Evolutionary conservation across 2,888 invertebrate genomes (phyloP), one percentile per base, ranked within the genome.

Genomic region (Caenorhabditis imperialis): DNA sequence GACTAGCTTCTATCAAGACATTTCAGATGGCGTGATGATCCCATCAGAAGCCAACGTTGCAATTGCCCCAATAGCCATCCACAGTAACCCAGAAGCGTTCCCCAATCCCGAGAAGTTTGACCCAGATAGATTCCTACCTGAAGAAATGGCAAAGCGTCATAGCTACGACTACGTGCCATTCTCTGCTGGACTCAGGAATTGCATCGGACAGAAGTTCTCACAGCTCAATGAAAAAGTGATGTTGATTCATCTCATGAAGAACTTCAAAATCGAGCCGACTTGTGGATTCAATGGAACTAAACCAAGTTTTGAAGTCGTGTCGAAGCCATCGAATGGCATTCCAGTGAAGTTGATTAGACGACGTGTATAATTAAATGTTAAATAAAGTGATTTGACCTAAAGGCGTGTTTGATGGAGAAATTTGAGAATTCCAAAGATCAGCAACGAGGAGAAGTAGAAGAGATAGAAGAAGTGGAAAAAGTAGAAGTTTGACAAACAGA

Each of bases 151-250:
- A 7, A 67, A 75, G 7, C 55, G 84, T 1, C 74, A 84, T 40
- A 74, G 84, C 0, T 85, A 73, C 47, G 75, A 80, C 12, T 85
- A 76, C 72, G 75, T 85, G 23, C 85, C 85, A 7, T 85, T 85
- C 71, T 83, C 83, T 8, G 85, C 83, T 6, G 84, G 85, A 16
- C 78, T 83, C n/a, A 60, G 84, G 20, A 85, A 85, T 47, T 85
- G 84, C 45, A 85, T 85, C 30, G 75, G 75, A n/a, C 89, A 90
- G 74, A 89, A 88, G 72, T 90, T 90, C 84, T 89, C 90, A n/a
- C 60, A 88, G 71, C 75, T 88, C 75, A 89, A 90, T 69, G 88
- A 88, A 80, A 90, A 90, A 71, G 61, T 61, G n/a, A 61, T 61
- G 50, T 16, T 61, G 8, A 14, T 27, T 20, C 50, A 61, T 25